Evolutionary conservation across 1,140 invertebrate species (phyloP), one percentile per base, ranked within the genome.

Genomic region (Ganaspis sp.): DNA sequence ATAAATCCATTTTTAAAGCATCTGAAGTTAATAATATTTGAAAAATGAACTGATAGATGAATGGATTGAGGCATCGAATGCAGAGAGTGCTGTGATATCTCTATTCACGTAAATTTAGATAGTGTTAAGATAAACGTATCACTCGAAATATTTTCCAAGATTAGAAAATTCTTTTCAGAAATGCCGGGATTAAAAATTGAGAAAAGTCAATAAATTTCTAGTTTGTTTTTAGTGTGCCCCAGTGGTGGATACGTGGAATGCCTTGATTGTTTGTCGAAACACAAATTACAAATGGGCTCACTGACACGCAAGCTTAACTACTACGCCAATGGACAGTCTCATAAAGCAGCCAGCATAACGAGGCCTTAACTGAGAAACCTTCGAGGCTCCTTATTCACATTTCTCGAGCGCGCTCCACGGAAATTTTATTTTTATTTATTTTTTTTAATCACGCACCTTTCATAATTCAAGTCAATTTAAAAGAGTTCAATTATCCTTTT

Each of bases 261-360:
- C 26, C 23, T 29, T 26, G 54, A 64, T 64, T 64, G 54, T 64
- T 64, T 64, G 54, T 64, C 54, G 54, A 64, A 64, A 64, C 54
- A 26, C 54, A 11, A 64, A 23, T 64, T 64, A 64, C 54, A 9
- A 64, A 64, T 26, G 54, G 29, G 29, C 45, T 49, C n/a, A n/a
- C 45, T 17, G 23, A 12, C 58, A 64, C 58, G 19, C 75, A 26
- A 49, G 58, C 54, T n/a, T n/a, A n/a, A 58, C 42, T 69, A 75
- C 79, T 80, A 80, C 79, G 79, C 79, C 79, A 80, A 78, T 80
- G 79, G 72, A 54, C 76, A 75, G 77, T 42, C 79, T 76, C 76
- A 79, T 80, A 80, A 80, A 80, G 70, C 79, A 80, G 73, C 74
- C 69, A 77, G 79, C 74, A 80, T 80, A 80, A 80, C 79, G 72